Evolutionary conservation across 2,113 vertebrate species (phyloP).

Genomic region (Bolborhynchus lineola): DNA sequence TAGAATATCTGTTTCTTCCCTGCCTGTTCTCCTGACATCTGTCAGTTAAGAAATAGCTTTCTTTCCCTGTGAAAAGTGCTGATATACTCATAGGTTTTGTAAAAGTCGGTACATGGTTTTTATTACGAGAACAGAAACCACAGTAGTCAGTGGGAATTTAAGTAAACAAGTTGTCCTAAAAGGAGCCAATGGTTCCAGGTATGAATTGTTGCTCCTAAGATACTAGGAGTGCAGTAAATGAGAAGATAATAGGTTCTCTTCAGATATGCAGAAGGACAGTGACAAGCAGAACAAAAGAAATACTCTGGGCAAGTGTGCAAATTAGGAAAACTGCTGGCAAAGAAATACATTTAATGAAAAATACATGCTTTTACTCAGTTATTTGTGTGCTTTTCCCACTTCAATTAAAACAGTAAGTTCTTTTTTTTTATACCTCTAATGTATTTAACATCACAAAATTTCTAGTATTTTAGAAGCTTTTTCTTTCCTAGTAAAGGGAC

Average conservation of each 20-base stretch:
- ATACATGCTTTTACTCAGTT: background rate
- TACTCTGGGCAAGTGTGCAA: background rate
- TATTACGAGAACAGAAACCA: background rate
- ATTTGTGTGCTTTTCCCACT: background rate
- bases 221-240: background rate
- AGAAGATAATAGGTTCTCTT: background rate
- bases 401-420: background rate
- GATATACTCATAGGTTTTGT: background rate
- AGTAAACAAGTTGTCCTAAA: background rate
- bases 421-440: background rate
- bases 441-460: background rate
- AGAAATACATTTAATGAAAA: background rate
- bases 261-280: background rate
- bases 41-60: background rate
- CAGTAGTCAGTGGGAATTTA: accelerated
- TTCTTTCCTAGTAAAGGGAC: slow-evolving; percentile 83
- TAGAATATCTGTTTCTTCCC: background rate
- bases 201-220: background rate
- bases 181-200: background rate
- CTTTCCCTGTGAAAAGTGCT: background rate
- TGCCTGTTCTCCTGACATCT: background rate
- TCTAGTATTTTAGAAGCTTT: background rate
- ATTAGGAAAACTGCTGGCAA: background rate
- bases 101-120: background rate
- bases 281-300: background rate